Percentiles rank a stretch among this genome's conserved stretches.
phyloP scores from a whole-genome alignment of 2,888 invertebrate genomes.

The Leptogaster cylindrica region DNA sequence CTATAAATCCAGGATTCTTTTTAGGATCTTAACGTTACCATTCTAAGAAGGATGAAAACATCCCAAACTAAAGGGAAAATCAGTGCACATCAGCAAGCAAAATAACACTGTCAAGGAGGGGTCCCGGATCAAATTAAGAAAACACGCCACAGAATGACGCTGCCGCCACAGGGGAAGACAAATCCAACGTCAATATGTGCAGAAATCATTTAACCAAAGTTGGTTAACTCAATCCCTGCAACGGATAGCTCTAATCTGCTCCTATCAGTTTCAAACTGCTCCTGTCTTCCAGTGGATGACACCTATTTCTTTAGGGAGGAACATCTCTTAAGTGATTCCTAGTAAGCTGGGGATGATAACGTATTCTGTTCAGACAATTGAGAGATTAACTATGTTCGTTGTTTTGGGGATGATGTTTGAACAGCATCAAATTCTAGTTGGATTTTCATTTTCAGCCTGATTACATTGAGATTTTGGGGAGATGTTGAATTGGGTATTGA shows the following conservation, averaged over 20 bases:
- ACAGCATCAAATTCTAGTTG: conserved; percentile 45
- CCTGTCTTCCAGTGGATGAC: conserved; percentile 15
- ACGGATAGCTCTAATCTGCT: conserved; percentile 28
- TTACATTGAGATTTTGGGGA: conserved; percentile 28
- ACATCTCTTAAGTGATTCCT: conserved; percentile 27
- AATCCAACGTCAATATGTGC: conserved; percentile 35
- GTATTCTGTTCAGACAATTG: conserved; percentile 1
- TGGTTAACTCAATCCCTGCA: conserved; percentile 24
- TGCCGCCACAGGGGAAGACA: conserved; percentile 8
- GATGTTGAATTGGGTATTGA: conserved; percentile 18
- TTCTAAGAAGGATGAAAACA: not conserved
- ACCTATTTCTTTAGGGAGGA: conserved; percentile 9
- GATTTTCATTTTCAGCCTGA: conserved; percentile 42
- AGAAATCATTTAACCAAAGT: conserved; percentile 34
- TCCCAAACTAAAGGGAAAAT: not conserved
- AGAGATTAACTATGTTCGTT: conserved; percentile 28
- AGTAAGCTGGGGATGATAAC: conserved; percentile 14
- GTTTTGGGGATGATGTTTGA: conserved; percentile 42
- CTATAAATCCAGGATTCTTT: conserved; percentile 3
- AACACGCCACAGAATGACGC: conserved; percentile 30
- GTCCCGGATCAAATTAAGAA: conserved; percentile 34
- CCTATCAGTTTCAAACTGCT: conserved; percentile 19
- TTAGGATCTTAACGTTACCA: conserved; percentile 2
- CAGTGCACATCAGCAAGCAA: conserved; percentile 6
- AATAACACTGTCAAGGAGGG: conserved; percentile 5